Base-by-base conservation (phyloP, 2,113 vertebrate genomes). In the Anoplopoma fimbria region DNA sequence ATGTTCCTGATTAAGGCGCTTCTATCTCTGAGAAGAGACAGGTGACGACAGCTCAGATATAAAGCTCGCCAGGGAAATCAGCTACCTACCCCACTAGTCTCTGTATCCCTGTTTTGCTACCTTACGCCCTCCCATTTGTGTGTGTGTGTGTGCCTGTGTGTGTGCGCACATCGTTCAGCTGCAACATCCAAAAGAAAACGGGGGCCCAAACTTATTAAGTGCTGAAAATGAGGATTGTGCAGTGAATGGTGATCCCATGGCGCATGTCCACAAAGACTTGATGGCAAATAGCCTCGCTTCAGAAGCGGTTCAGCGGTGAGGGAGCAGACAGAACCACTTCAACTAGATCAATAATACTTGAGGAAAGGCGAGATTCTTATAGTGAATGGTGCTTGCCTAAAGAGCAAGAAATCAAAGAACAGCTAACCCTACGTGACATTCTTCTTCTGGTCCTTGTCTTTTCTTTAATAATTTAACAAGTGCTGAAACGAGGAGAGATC, bases 61-160 rank as follows among this genome's bases (percentile, higher is more conserved):
- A 83, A n/a, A 82, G 45, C 86, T 91, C 93, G 77, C 92, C 73
- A 45, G 92, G 94, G 94, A 95, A 93, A 95, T 95, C 92, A 93
- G 82, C 81, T 40, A 58, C 86, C 81, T 85, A 74, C 63, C 75
- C 40, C 81, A 84, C 76, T 75, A 72, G 73, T 82, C 76, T 83
- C 79, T 82, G 62, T 80, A 86, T 89, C 87, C 90, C 81, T 79
- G 63, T 88, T 87, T 86, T 88, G 77, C 82, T 79, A 83, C 80
- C 84, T 86, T 58, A 71, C 47, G 40, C 75, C 67, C 83, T 77
- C 88, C 34, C 21, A 17, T 84, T 70, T 61, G n/a, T 84, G 53
- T 65, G 75, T 36, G 55, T 58, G n/a, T 69, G 75, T 34, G 55
- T 53, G 51, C 12, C 23, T 68, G 40, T 38, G n/a, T 53, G 38